Conservation (phyloP, 2,113 vertebrate genomes). For the Colius striatus region DNA sequence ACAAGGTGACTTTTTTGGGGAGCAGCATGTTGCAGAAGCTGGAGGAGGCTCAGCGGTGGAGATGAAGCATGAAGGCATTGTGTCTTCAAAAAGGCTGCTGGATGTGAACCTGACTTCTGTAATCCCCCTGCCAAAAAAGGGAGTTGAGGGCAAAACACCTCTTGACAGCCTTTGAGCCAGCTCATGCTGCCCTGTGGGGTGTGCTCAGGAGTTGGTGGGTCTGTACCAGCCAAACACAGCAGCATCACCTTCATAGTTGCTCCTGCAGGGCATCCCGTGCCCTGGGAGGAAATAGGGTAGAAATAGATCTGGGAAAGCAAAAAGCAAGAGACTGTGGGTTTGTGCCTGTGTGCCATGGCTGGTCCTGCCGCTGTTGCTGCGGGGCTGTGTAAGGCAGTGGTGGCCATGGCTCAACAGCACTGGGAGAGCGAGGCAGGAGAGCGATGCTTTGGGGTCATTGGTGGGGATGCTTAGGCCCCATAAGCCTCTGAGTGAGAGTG, state of each 20-base stretch:
- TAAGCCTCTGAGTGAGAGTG: not conserved
- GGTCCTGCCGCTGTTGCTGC: not conserved
- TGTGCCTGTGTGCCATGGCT: accelerated
- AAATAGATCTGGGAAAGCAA: not conserved
- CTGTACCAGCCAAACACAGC: not conserved
- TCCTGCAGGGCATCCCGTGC: not conserved
- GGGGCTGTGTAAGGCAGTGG: not conserved
- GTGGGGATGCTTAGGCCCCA: not conserved
- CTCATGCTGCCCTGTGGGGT: not conserved
- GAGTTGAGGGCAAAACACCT: not conserved
- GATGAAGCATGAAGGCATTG: not conserved
- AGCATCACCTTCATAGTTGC: not conserved
- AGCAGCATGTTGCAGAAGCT: accelerated
- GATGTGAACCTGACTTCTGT: not conserved
- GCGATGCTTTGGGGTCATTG: accelerated
- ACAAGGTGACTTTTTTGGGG: not conserved
- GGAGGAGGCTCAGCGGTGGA: not conserved
- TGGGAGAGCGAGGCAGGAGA: not conserved
- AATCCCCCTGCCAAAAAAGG: accelerated
- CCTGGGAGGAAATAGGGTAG: not conserved
- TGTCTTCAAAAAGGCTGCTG: not conserved
- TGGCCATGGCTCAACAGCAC: not conserved
- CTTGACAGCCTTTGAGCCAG: not conserved
- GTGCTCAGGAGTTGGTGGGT: not conserved
- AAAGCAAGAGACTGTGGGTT: accelerated